phyloP scores from a whole-genome alignment of 2,888 invertebrate genomes.

The Rhingia campestris region DNA sequence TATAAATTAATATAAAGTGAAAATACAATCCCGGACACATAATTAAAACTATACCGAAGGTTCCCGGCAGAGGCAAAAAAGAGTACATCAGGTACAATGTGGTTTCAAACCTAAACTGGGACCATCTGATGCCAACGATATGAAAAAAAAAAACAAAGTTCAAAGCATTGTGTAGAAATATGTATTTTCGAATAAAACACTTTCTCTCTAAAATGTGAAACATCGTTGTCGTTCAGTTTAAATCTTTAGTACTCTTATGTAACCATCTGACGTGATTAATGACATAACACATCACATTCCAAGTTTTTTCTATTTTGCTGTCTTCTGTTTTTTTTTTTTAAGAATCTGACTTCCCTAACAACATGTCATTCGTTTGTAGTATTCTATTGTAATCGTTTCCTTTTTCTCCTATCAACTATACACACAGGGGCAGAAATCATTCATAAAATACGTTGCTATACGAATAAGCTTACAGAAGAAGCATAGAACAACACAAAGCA shows the following conservation, averaged over 20 bases:
- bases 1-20: no score
- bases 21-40: no score
- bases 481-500: slow-evolving; percentile 61
- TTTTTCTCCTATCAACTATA: slow-evolving; percentile 45
- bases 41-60: no score
- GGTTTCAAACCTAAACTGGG: no score
- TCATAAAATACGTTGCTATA: slow-evolving; percentile 58
- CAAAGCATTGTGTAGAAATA: not conserved
- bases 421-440: slow-evolving; percentile 46
- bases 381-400: slow-evolving; percentile 70
- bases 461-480: slow-evolving; percentile 4
- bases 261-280: slow-evolving; percentile 70
- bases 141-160: not conserved
- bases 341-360: slow-evolving; percentile 57
- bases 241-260: slow-evolving; percentile 52
- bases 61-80: no score
- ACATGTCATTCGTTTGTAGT: slow-evolving; percentile 51
- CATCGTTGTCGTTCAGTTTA: slow-evolving; percentile 42
- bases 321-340: slow-evolving; percentile 23
- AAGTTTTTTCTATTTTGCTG: slow-evolving; percentile 44
- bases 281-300: slow-evolving; percentile 64
- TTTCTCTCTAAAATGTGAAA: slow-evolving; percentile 36
- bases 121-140: not conserved
- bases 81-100: no score
- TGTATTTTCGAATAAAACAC: slow-evolving; percentile 13